Evolutionary conservation across 2,888 invertebrate genomes (phyloP).

Genomic region (Erpobdella octoculata): DNA sequence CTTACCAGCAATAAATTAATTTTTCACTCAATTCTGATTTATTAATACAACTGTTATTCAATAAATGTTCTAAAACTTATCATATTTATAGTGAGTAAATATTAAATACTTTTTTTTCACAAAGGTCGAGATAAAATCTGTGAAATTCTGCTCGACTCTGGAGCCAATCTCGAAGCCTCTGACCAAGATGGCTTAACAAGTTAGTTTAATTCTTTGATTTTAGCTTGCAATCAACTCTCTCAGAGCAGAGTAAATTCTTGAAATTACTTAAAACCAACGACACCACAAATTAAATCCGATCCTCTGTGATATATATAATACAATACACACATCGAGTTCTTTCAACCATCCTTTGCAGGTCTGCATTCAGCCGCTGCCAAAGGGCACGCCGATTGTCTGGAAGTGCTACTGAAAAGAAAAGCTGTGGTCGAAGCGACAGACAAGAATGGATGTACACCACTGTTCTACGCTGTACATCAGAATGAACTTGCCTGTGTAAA

Average conservation of each 20-base stretch:
- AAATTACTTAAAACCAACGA: too few relatives aligned
- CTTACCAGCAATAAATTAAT: too few relatives aligned
- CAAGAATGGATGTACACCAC: constrained; percentile 85
- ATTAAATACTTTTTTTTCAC: too few relatives aligned
- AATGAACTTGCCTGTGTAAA: constrained; percentile 90
- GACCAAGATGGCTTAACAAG: constrained; percentile 84
- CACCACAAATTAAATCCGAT: too few relatives aligned
- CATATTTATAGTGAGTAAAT: too few relatives aligned
- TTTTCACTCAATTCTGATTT: too few relatives aligned
- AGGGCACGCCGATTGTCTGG: constrained; percentile 84
- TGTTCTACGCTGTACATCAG: constrained; percentile 91
- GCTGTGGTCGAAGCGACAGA: constrained; percentile 81
- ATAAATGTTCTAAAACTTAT: too few relatives aligned
- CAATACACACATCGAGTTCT: too few relatives aligned
- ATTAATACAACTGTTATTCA: too few relatives aligned
- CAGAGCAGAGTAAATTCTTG: too few relatives aligned
- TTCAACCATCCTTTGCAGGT: constrained; percentile 59
- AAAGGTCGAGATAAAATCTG: constrained; percentile 53
- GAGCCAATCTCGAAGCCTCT: constrained; percentile 70
- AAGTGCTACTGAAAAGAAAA: constrained; percentile 71
- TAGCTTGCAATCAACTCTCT: not conserved
- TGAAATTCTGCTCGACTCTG: constrained; percentile 75
- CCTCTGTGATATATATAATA: too few relatives aligned
- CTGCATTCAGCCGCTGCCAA: constrained; percentile 93
- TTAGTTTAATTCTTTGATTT: constrained; percentile 29